Evolutionary conservation across 2,113 vertebrate species (phyloP).

Genomic region (Myiopsitta monachus): DNA sequence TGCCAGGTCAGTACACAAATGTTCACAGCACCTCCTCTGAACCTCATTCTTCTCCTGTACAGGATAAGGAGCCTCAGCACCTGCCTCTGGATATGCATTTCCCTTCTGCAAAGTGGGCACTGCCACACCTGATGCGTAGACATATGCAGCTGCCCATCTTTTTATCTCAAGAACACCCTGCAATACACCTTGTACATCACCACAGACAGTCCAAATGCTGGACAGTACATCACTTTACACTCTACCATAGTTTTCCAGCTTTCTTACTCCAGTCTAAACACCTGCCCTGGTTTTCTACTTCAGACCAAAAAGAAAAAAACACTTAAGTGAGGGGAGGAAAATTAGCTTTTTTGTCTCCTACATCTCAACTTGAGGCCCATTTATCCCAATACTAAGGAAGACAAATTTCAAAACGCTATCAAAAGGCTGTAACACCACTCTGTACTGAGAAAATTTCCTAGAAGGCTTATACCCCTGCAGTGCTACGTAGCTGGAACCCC

Average conservation of each 20-base stretch:
- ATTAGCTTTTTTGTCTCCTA: neutral
- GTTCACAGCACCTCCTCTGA: neutral
- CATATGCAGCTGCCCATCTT: neutral
- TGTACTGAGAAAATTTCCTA: neutral
- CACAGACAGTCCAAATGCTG: fast-evolving
- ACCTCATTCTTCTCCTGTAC: neutral
- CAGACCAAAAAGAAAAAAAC: neutral
- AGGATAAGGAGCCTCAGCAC: neutral
- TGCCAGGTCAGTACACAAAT: neutral
- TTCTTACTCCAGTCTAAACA: neutral
- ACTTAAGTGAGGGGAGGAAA: neutral
- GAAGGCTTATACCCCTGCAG: neutral
- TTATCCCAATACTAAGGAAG: neutral
- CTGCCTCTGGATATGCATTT: neutral
- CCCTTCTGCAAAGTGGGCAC: neutral
- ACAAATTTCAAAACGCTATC: neutral
- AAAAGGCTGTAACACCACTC: neutral
- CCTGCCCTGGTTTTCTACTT: neutral
- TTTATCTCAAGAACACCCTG: neutral
- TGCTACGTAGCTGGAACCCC: neutral
- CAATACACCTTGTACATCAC: neutral
- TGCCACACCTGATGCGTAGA: neutral
- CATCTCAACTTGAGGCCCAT: neutral
- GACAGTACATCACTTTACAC: neutral
- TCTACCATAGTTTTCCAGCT: neutral